phyloP scores from a whole-genome alignment of 2,113 vertebrate genomes.

The Periophthalmus modestus region DNA sequence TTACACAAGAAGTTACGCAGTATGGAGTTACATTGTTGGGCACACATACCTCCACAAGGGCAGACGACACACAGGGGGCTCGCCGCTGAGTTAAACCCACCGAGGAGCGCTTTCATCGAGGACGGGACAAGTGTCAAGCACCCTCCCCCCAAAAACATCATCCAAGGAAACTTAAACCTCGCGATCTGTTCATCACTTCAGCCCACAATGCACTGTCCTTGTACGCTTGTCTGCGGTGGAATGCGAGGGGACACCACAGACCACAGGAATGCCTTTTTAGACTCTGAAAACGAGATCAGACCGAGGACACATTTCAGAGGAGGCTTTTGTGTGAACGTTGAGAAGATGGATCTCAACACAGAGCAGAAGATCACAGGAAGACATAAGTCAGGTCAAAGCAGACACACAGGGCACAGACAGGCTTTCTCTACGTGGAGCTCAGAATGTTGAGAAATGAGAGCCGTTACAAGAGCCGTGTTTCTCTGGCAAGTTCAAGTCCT shows the following conservation, averaged over 20 bases:
- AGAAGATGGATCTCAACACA: not conserved
- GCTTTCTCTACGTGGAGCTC: not conserved
- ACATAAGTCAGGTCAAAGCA: not conserved
- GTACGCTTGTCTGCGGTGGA: constrained; percentile 1
- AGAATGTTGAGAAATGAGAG: no score
- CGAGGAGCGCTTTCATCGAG: constrained; percentile 41
- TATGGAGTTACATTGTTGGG: constrained; percentile 61
- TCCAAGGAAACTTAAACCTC: constrained; percentile 10
- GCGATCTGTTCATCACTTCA: constrained; percentile 25
- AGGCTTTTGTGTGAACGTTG: not conserved
- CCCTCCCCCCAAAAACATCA: constrained; percentile 1
- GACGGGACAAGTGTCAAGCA: constrained; percentile 15
- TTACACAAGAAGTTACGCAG: constrained; percentile 41
- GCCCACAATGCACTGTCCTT: constrained; percentile 26
- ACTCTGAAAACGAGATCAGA: constrained; percentile 1
- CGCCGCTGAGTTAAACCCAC: constrained; percentile 36
- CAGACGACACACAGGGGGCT: constrained; percentile 10
- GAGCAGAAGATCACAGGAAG: constrained; percentile 17
- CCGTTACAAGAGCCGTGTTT: no score
- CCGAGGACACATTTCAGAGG: not conserved
- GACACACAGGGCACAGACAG: not conserved
- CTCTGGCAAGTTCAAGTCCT: no score
- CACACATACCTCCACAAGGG: constrained; percentile 52
- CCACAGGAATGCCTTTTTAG: constrained; percentile 32
- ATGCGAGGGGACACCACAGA: constrained; percentile 7